A percentile compares a stretch with the other conserved stretches of the same genome.
Conservation (phyloP, 1,140 invertebrate genomes). For the Papilio polyxenes region DNA sequence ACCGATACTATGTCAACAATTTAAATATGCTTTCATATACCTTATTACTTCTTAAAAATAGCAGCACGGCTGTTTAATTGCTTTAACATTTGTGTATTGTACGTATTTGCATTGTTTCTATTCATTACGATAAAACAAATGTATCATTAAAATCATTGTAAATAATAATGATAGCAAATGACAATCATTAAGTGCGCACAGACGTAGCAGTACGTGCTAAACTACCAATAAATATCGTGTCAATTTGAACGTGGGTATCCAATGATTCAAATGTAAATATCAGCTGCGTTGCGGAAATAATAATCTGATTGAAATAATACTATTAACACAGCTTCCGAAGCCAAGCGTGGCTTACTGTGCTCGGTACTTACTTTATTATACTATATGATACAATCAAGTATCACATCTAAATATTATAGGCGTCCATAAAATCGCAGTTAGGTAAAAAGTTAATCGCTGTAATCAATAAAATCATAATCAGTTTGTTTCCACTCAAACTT, state of each 20-base stretch:
- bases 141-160: constrained; percentile 10
- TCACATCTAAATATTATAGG: not conserved
- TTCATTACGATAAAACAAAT: not conserved
- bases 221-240: constrained; percentile 60
- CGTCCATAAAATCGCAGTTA: not conserved
- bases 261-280: constrained; percentile 74
- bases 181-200: constrained; percentile 34
- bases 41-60: too few relatives aligned
- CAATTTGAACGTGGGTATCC: constrained; percentile 65
- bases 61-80: not conserved
- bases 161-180: constrained; percentile 11
- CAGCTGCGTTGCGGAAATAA: constrained; percentile 72
- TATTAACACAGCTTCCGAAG: constrained; percentile 72
- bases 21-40: too few relatives aligned
- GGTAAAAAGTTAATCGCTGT: not conserved
- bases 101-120: constrained; percentile 9
- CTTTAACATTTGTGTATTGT: constrained; percentile 21
- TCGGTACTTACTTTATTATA: not conserved
- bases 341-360: constrained; percentile 60
- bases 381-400: too few relatives aligned
- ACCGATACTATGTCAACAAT: too few relatives aligned
- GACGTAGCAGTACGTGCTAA: constrained; percentile 47
- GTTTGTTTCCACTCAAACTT: not conserved
- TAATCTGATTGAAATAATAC: constrained; percentile 78
- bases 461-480: not conserved